These are phyloP conservation scores for Boloria euphrosyne DNA, from an alignment of 2,888 invertebrate genomes.

Conservation along the genomic window DNA sequence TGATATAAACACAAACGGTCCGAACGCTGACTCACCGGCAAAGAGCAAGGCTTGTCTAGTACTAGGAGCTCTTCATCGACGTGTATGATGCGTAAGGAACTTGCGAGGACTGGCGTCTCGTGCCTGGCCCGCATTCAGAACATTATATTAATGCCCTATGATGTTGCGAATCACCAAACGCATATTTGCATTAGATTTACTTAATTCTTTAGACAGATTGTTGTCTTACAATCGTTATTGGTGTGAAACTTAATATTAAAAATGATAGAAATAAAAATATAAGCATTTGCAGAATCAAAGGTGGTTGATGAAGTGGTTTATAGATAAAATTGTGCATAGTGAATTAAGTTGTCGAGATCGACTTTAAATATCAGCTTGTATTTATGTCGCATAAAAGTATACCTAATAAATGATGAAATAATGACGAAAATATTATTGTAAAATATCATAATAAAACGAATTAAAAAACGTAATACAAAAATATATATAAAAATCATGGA, in stretches of 20 bases:
- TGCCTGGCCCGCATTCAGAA: constrained; percentile 85
- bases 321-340: no score
- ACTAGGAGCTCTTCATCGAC: constrained; percentile 93
- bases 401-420: no score
- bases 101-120: constrained; percentile 92
- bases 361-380: no score
- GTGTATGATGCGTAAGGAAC: constrained; percentile 90
- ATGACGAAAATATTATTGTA: no score
- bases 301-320: no score
- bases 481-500: no score
- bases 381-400: no score
- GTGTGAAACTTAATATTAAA: constrained; percentile 1
- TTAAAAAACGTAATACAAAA: no score
- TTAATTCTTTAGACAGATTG: neutral
- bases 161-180: constrained; percentile 37
- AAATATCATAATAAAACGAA: no score
- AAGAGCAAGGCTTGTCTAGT: constrained; percentile 94
- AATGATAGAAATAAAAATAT: neutral
- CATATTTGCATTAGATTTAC: neutral
- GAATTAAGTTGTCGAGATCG: no score
- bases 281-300: no score
- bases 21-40: constrained; percentile 87
- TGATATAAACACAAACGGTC: constrained; percentile 55
- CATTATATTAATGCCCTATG: constrained; percentile 44
- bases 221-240: neutral